Evolutionary conservation across 2,797 vertebrate species (phyloP).

Genomic region (Myripristis murdjan): DNA sequence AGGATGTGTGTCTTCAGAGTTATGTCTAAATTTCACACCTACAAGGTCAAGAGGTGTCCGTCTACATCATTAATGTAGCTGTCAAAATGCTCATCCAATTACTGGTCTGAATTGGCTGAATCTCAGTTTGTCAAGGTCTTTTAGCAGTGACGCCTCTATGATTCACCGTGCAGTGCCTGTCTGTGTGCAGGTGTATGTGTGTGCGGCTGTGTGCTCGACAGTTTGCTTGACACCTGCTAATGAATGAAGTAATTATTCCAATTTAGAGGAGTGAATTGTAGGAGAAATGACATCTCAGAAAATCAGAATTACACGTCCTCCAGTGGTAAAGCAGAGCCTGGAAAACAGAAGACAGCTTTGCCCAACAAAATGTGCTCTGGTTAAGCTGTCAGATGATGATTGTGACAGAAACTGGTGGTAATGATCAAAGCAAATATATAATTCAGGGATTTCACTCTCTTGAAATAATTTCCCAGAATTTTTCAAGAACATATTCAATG

Average conservation of each 20-base stretch:
- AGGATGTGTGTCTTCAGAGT: constrained; percentile 52
- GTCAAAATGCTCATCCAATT: constrained; percentile 79
- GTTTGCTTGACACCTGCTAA: constrained; percentile 58
- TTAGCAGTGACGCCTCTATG: constrained; percentile 61
- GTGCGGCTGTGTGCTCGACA: constrained; percentile 23
- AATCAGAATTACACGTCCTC: constrained; percentile 48
- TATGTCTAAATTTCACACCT: constrained; percentile 73
- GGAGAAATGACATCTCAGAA: constrained; percentile 40
- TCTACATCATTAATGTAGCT: constrained; percentile 72
- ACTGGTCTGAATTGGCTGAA: constrained; percentile 68
- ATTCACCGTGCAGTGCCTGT: constrained; percentile 35
- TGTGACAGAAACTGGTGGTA: not conserved
- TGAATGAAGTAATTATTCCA: constrained; percentile 59
- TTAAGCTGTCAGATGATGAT: not conserved
- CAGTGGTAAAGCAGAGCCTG: constrained; percentile 2
- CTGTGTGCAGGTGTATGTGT: not conserved
- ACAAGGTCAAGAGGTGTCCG: constrained; percentile 67
- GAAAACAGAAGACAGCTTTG: not conserved
- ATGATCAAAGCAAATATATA: not conserved
- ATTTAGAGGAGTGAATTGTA: constrained; percentile 50
- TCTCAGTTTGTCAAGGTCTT: constrained; percentile 81
- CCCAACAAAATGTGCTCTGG: not conserved
- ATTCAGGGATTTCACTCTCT: too few species aligned
- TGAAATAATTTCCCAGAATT: too few species aligned
- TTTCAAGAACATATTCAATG: too few species aligned